Evolutionary conservation across 2,888 invertebrate species (phyloP), one percentile per base, ranked within the genome.

Genomic region (Hylaea fasciaria): DNA sequence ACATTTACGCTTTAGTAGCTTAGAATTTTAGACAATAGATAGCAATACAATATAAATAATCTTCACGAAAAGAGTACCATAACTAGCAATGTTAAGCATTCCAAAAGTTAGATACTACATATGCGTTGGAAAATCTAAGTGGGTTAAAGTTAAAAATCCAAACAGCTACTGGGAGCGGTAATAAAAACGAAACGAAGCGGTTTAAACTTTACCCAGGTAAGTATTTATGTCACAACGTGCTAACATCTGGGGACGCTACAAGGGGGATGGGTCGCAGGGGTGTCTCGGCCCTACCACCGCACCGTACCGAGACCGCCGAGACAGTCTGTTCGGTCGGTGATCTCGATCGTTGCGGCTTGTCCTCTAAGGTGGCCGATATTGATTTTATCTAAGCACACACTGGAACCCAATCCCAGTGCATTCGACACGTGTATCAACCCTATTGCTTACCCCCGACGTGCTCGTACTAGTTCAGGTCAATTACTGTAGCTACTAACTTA

Each of bases 151-250:
- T n/a, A 49, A 62, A 62, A 62, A 62, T 57, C 52, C 52, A 48
- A 57, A 62, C 52, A 47, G 48, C 44, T 39, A 62, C 50, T 58
- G 59, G 55, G 72, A 81, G 74, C 70, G 73, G 76, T 78, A 82
- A 83, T 85, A 84, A 84, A 83, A 83, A 73, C 70, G 76, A 79
- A 82, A 80, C 80, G 74, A 78, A 83, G 77, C 78, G 77, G 81
- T 87, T 86, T 81, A 84, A 88, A 83, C 75, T 86, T 87, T 80
- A 76, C 73, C 68, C 80, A 84, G 85, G 84, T 86, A 84, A 85
- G 86, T 87, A 87, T 89, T 86, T 88, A 86, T 86, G 84, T 85
- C 81, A 85, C 81, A 78, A 77, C 78, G 85, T 84, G 86, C 82
- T 84, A 87, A 86, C 83, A 84, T 81, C 83, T 66, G 69, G 83